Evolutionary conservation across 2,113 vertebrate species (phyloP), one percentile per base, ranked within the genome.

Genomic region (Strix aluco): DNA sequence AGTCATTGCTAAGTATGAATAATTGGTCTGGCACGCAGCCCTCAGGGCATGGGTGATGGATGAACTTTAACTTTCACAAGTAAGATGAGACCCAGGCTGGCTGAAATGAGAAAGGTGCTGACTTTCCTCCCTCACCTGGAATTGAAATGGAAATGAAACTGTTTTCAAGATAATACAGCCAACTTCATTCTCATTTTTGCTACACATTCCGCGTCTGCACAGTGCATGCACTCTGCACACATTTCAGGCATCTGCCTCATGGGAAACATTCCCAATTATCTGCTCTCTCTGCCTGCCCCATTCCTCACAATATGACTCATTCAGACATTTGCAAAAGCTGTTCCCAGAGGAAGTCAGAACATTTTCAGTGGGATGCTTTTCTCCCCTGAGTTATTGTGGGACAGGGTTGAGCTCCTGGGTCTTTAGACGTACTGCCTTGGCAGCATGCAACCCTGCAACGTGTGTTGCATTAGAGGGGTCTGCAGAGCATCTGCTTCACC

Each of bases 111-210:
- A 52, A 67, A 90, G 92, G 86, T 79, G 82, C 69, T 58, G 88
- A 57, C 70, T 94, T 84, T 30, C 52, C 78, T n/a, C 47, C 92
- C 61, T 89, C 66, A 94, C 83, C 95, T 97, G 94, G 63, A 94
- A 81, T 2, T 85, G 83, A 54, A 89, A 72, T 94, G 86, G 78
- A 81, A 95, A 96, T 47, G 69, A 66, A 78, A 44, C 36, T 62
- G 25, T 87, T 92, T 86, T 82, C 65, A 32, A n/a, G 61, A 23
- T 26, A 75, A 81, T 15, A 13, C 6, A 7, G 61, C 32, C 36
- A 27, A n/a, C 55, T 79, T 61, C 16, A 23, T 69, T 61, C 62
- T 61, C 69, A 6, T 73, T 72, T 42, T 38, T 67, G 67, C 72
- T 66, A 3, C 70, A 27, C 36, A 2, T 21, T 36, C 75, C 3